Base-by-base conservation (phyloP, 2,797 vertebrate genomes). In the Phalloptychus januarius region DNA sequence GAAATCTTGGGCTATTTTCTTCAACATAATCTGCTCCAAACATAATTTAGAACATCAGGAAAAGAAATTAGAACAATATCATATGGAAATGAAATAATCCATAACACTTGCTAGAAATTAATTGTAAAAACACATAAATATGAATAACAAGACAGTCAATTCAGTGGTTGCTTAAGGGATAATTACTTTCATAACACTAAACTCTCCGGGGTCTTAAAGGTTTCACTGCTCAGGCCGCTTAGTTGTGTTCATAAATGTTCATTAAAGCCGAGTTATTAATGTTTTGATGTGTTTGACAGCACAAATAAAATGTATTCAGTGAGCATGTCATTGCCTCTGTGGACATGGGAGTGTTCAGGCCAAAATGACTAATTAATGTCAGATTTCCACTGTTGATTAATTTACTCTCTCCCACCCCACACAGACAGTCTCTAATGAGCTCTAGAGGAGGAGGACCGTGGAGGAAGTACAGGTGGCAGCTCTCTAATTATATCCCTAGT, bases 301-400 rank as follows among this genome's bases (percentile, higher is more conserved):
- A 79, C 88, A 91, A 91, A 92, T 88, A 89, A 93, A 93, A 92
- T 83, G 79, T 83, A 87, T 87, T 86, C 86, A 76, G 73, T 80
- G 83, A 89, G 82, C 89, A 74, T 84, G 69, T 73, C 36, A 54
- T 78, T 83, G 86, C 91, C 89, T 90, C 92, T 61, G 77, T 48
- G 87, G 91, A 89, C 86, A 82, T 78, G 67, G 81, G 84, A 85
- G 79, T 48, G 69, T 86, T 90, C 89, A 83, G 83, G 91, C 85
- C 87, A 89, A 88, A 93, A 91, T 91, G 77, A 89, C 87, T 93
- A 93, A 94, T 95, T 95, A 94, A 89, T 88, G 87, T 92, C 89
- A 92, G 91, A 89, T 94, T 92, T 91, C 86, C 88, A 91, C 85
- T 87, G 90, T 88, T 88, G 86, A 93, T 94, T 94, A 88, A 91